A percentile compares a stretch with the other conserved stretches of the same genome.
phyloP scores from a whole-genome alignment of 2,888 invertebrate genomes.

The Metallyticus violacea region DNA sequence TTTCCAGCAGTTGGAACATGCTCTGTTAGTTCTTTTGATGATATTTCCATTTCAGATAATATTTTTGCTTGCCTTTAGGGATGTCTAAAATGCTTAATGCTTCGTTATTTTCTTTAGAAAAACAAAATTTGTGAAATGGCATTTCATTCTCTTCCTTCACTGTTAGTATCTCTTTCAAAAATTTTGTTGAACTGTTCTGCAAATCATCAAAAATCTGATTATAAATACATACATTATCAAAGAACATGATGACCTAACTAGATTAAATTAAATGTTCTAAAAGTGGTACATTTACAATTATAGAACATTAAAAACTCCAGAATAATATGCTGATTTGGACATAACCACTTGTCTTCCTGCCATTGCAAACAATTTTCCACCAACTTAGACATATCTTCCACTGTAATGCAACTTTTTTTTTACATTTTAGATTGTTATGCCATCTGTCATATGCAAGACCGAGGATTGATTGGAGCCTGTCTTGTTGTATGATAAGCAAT shows the following conservation, averaged over 20 bases:
- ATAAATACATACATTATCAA: too few relatives aligned
- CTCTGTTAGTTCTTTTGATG: constrained; percentile 23
- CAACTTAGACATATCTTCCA: too few relatives aligned
- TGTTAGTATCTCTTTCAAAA: neutral
- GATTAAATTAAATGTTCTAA: neutral
- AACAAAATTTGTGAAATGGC: neutral
- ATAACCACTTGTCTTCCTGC: neutral
- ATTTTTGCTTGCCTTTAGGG: constrained; percentile 1
- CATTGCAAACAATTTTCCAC: too few relatives aligned
- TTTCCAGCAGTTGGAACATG: constrained; percentile 20
- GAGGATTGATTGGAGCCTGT: too few relatives aligned
- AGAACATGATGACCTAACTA: neutral
- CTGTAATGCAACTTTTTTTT: too few relatives aligned
- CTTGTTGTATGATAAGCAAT: too few relatives aligned
- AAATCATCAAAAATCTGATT: too few relatives aligned
- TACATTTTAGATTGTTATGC: too few relatives aligned
- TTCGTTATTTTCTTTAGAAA: neutral
- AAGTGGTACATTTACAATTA: neutral
- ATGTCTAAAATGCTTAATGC: neutral
- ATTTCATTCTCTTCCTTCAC: neutral
- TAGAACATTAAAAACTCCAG: too few relatives aligned
- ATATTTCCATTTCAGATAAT: constrained; percentile 21
- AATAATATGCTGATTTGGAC: constrained; percentile 10
- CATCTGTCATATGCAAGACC: too few relatives aligned
- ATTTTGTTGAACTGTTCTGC: neutral